Percentiles rank a stretch among this genome's conserved stretches.
phyloP scores from a whole-genome alignment of 2,797 vertebrate species.

The Glyptemys insculpta region DNA sequence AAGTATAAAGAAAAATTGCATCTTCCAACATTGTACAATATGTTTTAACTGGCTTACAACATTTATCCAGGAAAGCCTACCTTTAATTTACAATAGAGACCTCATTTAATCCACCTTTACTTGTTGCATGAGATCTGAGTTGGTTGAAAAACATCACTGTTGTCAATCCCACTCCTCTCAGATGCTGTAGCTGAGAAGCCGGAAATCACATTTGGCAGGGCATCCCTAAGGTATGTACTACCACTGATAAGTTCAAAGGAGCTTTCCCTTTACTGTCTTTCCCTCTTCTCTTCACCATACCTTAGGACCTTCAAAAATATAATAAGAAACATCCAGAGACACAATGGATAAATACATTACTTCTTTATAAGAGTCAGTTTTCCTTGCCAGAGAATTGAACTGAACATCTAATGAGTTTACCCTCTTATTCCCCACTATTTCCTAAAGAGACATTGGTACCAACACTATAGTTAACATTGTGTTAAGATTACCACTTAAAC shows the following conservation, averaged over 20 bases:
- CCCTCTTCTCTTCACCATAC: background rate
- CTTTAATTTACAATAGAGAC: background rate
- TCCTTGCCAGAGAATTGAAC: background rate
- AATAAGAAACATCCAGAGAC: background rate
- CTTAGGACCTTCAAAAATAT: background rate
- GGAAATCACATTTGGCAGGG: background rate
- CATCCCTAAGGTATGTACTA: background rate
- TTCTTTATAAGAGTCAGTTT: background rate
- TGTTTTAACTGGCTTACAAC: background rate
- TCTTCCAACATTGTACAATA: background rate
- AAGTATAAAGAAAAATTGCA: background rate
- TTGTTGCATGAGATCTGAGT: background rate
- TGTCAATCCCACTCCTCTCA: background rate
- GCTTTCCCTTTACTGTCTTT: background rate
- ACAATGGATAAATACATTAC: accelerated
- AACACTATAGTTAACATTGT: background rate
- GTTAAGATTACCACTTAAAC: background rate
- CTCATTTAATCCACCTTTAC: background rate
- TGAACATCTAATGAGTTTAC: background rate
- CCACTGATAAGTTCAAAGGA: background rate
- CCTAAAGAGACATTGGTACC: background rate
- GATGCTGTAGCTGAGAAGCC: background rate
- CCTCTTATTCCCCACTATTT: background rate
- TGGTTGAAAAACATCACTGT: background rate
- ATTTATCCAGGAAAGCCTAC: background rate